A percentile compares a stretch with the other conserved stretches of the same genome.
Evolutionary conservation across 2,113 vertebrate species (phyloP).

Genomic region (Octodon degus): DNA sequence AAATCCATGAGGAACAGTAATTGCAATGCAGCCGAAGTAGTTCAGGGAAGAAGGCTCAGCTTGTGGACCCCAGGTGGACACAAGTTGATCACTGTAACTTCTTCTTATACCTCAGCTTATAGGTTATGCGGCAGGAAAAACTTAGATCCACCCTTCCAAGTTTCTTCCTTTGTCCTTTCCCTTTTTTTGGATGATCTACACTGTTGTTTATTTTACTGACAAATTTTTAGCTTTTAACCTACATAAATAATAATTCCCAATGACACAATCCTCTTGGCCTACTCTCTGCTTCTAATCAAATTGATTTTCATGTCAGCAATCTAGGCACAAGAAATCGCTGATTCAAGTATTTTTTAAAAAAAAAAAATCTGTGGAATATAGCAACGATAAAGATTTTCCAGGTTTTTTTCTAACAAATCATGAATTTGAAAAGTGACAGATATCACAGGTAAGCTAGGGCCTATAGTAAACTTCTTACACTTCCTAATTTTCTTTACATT

Average conservation of each 20-base stretch:
- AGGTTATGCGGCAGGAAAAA: background rate
- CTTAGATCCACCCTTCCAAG: background rate
- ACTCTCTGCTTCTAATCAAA: background rate
- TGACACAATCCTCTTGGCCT: background rate
- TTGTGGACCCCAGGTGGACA: background rate
- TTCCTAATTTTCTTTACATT: background rate
- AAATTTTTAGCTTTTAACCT: background rate
- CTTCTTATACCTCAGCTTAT: background rate
- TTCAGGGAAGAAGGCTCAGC: background rate
- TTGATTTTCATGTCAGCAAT: background rate
- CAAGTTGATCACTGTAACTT: background rate
- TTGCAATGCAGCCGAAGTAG: background rate
- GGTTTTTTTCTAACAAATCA: background rate
- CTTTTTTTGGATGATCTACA: background rate
- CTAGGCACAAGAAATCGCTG: background rate
- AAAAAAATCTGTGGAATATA: slow-evolving; percentile 4
- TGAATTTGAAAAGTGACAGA: background rate
- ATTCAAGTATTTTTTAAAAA: background rate
- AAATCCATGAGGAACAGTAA: background rate
- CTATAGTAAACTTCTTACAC: background rate
- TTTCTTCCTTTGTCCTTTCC: background rate
- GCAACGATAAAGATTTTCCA: background rate
- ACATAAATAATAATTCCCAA: background rate
- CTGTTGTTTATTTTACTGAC: background rate
- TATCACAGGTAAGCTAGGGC: background rate